phyloP scores from a whole-genome alignment of 2,888 invertebrate species.

The Pachycephus smyrnensis region DNA sequence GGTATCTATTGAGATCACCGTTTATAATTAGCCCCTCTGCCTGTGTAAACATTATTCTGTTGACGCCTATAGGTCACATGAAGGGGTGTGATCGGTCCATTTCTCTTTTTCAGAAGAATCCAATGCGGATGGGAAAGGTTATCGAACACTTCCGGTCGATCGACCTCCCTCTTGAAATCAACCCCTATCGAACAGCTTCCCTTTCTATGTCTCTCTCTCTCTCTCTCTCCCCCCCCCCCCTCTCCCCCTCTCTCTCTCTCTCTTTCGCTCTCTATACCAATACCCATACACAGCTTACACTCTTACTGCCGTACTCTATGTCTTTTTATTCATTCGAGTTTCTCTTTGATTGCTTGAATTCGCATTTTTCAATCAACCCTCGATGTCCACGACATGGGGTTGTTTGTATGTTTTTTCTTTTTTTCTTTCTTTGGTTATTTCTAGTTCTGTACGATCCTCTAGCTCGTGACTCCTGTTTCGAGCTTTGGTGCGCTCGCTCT shows the following conservation, averaged over 20 bases:
- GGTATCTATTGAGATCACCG: background rate
- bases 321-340: background rate
- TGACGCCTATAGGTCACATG: background rate
- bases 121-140: background rate
- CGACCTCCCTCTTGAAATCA: background rate
- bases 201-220: background rate
- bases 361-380: background rate
- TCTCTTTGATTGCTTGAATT: background rate
- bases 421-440: background rate
- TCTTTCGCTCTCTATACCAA: no score
- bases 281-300: no score
- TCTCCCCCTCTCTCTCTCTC: background rate
- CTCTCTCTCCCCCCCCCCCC: no score
- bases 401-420: background rate
- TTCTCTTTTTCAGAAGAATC: background rate
- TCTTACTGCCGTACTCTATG: background rate
- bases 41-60: background rate
- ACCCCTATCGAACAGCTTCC: background rate
- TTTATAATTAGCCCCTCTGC: background rate
- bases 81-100: background rate
- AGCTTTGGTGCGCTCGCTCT: background rate
- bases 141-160: background rate
- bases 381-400: background rate
- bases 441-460: background rate
- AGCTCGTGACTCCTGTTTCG: constrained; percentile 1